Conservation (phyloP, 2,797 vertebrate genomes). For the Echiichthys vipera region DNA sequence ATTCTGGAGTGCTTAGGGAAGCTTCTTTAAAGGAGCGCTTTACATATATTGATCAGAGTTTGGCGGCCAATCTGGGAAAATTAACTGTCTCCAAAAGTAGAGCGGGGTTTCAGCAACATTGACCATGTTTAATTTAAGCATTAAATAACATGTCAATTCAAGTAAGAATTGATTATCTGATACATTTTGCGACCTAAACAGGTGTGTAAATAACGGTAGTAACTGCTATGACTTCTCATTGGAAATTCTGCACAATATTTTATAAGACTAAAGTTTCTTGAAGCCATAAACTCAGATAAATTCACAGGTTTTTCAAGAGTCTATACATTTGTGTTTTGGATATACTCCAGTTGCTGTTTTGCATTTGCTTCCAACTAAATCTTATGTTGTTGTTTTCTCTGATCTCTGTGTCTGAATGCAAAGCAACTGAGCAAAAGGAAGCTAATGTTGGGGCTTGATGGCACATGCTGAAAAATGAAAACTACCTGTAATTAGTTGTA, state of each 20-base stretch:
- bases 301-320: background rate
- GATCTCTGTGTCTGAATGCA: background rate
- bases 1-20: conserved; percentile 51
- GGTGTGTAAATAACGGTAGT: conserved; percentile 27
- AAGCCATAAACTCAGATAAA: background rate
- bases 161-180: conserved; percentile 32
- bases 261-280: background rate
- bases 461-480: conserved; percentile 35
- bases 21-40: conserved; percentile 52
- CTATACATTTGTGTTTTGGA: background rate
- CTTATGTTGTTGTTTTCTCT: background rate
- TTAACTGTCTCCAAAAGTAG: conserved; percentile 54
- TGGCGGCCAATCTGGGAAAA: conserved; percentile 39
- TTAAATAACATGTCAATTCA: conserved; percentile 38
- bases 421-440: background rate
- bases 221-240: background rate
- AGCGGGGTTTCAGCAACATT: conserved; percentile 24
- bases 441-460: conserved; percentile 20
- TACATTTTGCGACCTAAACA: conserved; percentile 29
- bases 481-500: conserved; percentile 7
- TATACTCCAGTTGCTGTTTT: background rate
- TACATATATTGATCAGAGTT: conserved; percentile 68
- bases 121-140: conserved; percentile 39
- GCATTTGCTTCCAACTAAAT: background rate
- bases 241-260: background rate